phyloP scores from a whole-genome alignment of 2,888 invertebrate species.

The Argynnis bischoffii region DNA sequence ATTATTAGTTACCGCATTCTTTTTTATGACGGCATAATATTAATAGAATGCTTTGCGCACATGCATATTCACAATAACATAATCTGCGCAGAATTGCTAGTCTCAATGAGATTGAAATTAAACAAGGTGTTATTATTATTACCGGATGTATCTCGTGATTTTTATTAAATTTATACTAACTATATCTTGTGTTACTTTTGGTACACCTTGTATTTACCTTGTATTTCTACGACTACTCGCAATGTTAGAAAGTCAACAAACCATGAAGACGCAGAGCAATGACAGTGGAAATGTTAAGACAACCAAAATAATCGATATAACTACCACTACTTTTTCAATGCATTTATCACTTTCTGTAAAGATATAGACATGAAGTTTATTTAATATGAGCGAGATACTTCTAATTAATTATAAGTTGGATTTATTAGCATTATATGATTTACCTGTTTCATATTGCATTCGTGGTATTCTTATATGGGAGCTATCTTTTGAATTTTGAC shows the following conservation, averaged over 20 bases:
- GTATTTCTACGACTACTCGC: too few species aligned
- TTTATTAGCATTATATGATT: not conserved
- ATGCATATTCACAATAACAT: not conserved
- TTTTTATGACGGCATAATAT: too few species aligned
- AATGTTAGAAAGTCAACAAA: slow-evolving; percentile 42
- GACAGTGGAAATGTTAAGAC: slow-evolving; percentile 57
- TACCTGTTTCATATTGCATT: slow-evolving; percentile 27
- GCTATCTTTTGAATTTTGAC: not conserved
- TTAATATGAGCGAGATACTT: not conserved
- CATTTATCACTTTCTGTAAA: slow-evolving; percentile 48
- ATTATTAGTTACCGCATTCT: too few species aligned
- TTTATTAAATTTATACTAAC: not conserved
- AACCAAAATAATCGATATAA: slow-evolving; percentile 49
- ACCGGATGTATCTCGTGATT: not conserved
- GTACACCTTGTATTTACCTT: too few species aligned
- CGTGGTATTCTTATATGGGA: slow-evolving; percentile 25
- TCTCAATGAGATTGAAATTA: too few species aligned
- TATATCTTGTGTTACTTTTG: not conserved
- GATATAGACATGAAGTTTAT: slow-evolving; percentile 4
- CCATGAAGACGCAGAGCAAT: slow-evolving; percentile 52
- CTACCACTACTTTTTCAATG: slow-evolving; percentile 51
- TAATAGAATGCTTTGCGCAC: too few species aligned
- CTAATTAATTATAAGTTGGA: not conserved
- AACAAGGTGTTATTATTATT: too few species aligned
- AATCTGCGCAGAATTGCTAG: not conserved